Evolutionary conservation across 2,113 vertebrate species (phyloP).

Genomic region (Phalacrocorax carbo): DNA sequence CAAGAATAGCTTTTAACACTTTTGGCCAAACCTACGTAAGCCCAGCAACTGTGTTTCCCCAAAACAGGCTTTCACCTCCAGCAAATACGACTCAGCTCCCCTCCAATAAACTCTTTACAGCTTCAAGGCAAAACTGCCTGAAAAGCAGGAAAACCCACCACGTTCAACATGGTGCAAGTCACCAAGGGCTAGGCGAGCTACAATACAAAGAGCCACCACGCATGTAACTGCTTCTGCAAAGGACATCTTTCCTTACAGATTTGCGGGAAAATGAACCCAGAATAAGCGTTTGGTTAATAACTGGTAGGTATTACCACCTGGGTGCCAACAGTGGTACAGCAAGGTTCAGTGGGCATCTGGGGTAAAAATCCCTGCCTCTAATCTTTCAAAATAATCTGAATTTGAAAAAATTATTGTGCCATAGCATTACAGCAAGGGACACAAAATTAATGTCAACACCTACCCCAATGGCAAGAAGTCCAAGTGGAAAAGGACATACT

Average conservation of each 20-base stretch:
- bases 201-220: background rate
- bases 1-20: background rate
- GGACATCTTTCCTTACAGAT: background rate
- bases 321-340: background rate
- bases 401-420: background rate
- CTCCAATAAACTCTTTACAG: background rate
- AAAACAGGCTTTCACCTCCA: background rate
- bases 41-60: background rate
- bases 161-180: accelerated
- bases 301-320: background rate
- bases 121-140: background rate
- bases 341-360: background rate
- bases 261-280: background rate
- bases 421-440: background rate
- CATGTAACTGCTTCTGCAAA: accelerated
- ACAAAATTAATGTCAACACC: background rate
- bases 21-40: background rate
- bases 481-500: background rate
- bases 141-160: background rate
- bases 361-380: background rate
- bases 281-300: background rate
- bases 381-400: background rate
- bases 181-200: accelerated
- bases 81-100: background rate
- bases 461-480: background rate